These are phyloP conservation scores for Hirundo rustica DNA, from an alignment of 2,797 vertebrate genomes.

Conservation along the genomic window DNA sequence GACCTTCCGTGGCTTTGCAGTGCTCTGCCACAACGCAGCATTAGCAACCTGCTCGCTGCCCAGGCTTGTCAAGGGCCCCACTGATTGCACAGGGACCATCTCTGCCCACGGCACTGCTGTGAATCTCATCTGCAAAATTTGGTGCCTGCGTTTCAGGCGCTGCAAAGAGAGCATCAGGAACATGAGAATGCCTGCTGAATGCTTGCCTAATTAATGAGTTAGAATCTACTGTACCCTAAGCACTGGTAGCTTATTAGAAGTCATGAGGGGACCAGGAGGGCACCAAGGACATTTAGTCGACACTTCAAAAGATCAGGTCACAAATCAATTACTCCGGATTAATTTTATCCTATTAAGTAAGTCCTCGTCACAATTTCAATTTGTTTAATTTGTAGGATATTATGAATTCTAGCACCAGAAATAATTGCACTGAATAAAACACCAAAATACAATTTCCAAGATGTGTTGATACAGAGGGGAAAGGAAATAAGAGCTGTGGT, in stretches of 20 bases:
- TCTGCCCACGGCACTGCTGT: neutral
- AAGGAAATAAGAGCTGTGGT: neutral
- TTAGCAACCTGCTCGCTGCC: neutral
- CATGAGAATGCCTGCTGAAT: neutral
- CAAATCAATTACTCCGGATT: constrained; percentile 47
- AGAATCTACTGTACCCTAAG: neutral
- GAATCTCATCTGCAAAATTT: neutral
- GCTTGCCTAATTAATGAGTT: constrained; percentile 22
- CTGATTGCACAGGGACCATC: neutral
- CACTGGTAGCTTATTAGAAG: neutral
- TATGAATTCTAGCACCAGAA: neutral
- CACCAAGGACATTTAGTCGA: neutral
- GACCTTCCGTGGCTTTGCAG: neutral
- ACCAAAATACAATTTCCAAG: neutral
- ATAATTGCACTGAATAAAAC: neutral
- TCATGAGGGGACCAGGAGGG: constrained; percentile 11
- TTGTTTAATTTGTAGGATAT: constrained; percentile 16
- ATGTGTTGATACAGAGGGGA: neutral
- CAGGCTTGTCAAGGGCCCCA: neutral
- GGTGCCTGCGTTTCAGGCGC: neutral
- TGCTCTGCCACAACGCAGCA: neutral
- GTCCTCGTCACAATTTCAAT: constrained; percentile 2
- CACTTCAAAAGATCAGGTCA: neutral
- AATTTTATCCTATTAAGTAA: constrained; percentile 26
- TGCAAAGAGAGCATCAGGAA: constrained; percentile 16